Conservation (phyloP, 1,140 invertebrate genomes). For the Drosophila yakuba region DNA sequence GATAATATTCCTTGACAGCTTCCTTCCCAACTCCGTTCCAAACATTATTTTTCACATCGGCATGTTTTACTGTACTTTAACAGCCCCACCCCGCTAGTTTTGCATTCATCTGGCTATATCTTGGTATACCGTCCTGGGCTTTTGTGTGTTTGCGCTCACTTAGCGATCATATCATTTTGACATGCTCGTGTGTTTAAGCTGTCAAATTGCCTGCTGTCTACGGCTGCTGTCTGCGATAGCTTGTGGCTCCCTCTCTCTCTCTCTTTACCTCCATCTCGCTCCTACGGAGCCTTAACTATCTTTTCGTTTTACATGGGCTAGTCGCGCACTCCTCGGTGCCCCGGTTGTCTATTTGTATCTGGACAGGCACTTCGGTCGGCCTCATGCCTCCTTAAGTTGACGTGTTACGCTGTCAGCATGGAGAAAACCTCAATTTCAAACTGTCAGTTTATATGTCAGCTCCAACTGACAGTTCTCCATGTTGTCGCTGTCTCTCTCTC, state of each 20-base stretch:
- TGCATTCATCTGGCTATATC: conserved; percentile 28
- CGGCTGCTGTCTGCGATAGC: conserved; percentile 60
- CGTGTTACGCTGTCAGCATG: conserved; percentile 82
- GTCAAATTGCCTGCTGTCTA: conserved; percentile 81
- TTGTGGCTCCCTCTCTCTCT: conserved; percentile 28
- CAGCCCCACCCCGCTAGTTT: conserved; percentile 9
- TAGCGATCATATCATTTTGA: conserved; percentile 83
- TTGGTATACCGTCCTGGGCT: conserved; percentile 39
- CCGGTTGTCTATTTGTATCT: conserved; percentile 78
- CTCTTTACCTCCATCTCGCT: conserved; percentile 7
- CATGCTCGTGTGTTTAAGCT: conserved; percentile 82
- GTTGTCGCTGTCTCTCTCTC: conserved; percentile 57
- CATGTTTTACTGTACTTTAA: conserved; percentile 13
- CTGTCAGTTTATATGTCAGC: conserved; percentile 83
- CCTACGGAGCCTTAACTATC: conserved; percentile 60
- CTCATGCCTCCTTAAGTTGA: conserved; percentile 82
- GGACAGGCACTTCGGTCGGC: conserved; percentile 77
- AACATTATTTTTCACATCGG: neutral
- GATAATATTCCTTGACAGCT: neutral
- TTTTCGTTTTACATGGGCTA: conserved; percentile 56
- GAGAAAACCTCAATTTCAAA: conserved; percentile 83
- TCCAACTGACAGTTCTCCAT: conserved; percentile 81
- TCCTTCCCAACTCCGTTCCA: neutral
- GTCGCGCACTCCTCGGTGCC: conserved; percentile 26
- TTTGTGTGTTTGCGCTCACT: conserved; percentile 72